Conservation (phyloP, 2,888 invertebrate genomes). For the Gastrophysa polygoni region DNA sequence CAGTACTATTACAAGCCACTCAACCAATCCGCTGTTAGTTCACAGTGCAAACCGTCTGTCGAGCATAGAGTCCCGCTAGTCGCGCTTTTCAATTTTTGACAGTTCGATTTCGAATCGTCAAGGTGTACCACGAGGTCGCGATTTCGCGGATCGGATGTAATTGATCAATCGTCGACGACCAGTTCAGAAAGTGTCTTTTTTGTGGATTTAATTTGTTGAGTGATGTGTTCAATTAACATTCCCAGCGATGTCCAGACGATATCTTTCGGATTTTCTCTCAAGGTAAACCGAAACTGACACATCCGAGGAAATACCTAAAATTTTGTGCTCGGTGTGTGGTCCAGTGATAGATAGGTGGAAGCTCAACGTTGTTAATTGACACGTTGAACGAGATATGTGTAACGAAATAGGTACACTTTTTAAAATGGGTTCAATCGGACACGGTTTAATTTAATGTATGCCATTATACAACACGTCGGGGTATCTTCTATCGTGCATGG, state of each 20-base stretch:
- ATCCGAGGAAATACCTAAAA: slow-evolving; percentile 27
- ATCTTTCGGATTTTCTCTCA: slow-evolving; percentile 30
- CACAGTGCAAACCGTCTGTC: slow-evolving; percentile 57
- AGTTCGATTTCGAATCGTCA: slow-evolving; percentile 37
- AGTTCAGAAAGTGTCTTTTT: slow-evolving; percentile 8
- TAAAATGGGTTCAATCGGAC: slow-evolving; percentile 50
- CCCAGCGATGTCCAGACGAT: slow-evolving; percentile 24
- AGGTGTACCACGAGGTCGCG: slow-evolving; percentile 27
- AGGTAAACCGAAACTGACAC: slow-evolving; percentile 30
- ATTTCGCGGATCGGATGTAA: slow-evolving; percentile 27
- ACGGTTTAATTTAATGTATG: slow-evolving; percentile 50
- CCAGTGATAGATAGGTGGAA: slow-evolving; percentile 43
- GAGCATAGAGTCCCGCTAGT: slow-evolving; percentile 51
- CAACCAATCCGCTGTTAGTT: slow-evolving; percentile 57
- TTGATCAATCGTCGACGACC: neutral
- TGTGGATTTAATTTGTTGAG: slow-evolving; percentile 33
- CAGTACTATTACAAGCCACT: slow-evolving; percentile 58
- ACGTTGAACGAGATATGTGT: slow-evolving; percentile 50
- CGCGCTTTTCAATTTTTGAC: slow-evolving; percentile 49
- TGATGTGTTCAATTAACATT: slow-evolving; percentile 41
- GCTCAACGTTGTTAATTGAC: slow-evolving; percentile 53
- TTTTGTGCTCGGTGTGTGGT: slow-evolving; percentile 44
- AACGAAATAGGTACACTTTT: slow-evolving; percentile 39
- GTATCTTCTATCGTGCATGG: slow-evolving; percentile 47
- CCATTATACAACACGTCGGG: slow-evolving; percentile 45